Base-by-base conservation (phyloP, 2,888 invertebrate genomes). In the Lydus trimaculatus region DNA sequence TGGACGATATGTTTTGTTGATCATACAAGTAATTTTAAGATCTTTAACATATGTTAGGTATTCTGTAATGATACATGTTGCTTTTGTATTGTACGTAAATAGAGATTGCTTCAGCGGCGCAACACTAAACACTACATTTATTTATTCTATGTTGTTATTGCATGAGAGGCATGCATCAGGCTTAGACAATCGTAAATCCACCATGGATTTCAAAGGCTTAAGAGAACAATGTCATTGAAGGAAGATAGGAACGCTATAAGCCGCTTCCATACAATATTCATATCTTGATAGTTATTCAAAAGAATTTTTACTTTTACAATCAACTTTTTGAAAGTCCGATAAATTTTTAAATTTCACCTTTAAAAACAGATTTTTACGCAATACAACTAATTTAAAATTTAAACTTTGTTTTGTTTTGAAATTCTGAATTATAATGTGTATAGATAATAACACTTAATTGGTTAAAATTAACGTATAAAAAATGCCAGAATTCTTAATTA, bases 221-320 rank as follows among this genome's bases (percentile, higher is more conserved):
- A 31, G 33, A n/a, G 60, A 60, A 60, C 60, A 36, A 43, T 33
- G 33, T 33, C 59, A 15, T 33, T 33, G 31, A 13, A 17, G 13
- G 60, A 6, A 17, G 60, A 31, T 58, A 59, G 59, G 20, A 59
- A 59, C 33, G 33, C 6, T 60, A 31, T 60, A 28, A 31, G 8
- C 48, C 48, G 48, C 48, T 48, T 48, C 20, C 43, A 33, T 59
- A 43, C 39, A 43, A 39, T 61, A 36, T 61, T 23, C 65, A 58
- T 61, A 36, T 61, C 61, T 31, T 39, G 65, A 48, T 65, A 61
- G 65, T 61, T 65, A 61, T 60, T 60, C 43, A 48, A 59, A 65
- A 20, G 65, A 65, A 48, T 65, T 48, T 17, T 17, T 17, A 3
- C n/a, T 17, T 43, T 43, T 17, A 43, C n/a, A 43, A 43, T 43